Evolutionary conservation across 2,113 vertebrate species (phyloP).

Genomic region (Gasterosteus aculeatus): DNA sequence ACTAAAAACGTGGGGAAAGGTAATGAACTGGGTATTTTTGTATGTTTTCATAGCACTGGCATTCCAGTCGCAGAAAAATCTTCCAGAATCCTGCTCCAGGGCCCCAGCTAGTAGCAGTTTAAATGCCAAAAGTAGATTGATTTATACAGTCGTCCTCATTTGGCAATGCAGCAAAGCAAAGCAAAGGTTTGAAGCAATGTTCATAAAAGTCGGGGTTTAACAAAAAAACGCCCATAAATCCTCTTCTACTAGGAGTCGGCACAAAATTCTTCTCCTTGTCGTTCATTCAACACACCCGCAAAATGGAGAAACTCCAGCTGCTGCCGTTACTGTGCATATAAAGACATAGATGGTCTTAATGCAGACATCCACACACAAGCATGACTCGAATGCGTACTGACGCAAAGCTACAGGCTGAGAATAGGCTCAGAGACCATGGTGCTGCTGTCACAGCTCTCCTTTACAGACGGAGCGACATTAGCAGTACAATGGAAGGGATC

Average conservation of each 20-base stretch:
- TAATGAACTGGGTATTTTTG: not conserved
- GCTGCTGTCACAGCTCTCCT: not conserved
- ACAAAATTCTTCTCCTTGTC: not conserved
- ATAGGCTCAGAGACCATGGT: not conserved
- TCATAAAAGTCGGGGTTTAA: constrained; percentile 6
- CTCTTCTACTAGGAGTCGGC: not conserved
- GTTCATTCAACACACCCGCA: not conserved
- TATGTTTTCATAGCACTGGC: not conserved
- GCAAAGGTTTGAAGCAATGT: not conserved
- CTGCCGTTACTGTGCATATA: not conserved
- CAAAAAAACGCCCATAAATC: not conserved
- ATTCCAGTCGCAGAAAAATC: not conserved
- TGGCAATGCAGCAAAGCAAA: not conserved
- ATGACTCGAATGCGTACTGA: constrained; percentile 2
- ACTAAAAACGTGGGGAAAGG: not conserved
- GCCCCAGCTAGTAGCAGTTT: not conserved
- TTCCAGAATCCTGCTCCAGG: not conserved
- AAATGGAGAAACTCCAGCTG: not conserved
- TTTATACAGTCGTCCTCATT: constrained; percentile 28
- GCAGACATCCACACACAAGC: not conserved
- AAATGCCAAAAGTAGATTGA: not conserved
- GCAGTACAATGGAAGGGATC: constrained; percentile 34
- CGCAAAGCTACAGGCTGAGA: constrained; percentile 5
- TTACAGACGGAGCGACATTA: not conserved
- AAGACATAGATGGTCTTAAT: not conserved